phyloP scores from a whole-genome alignment of 2,888 invertebrate genomes.

The Crocallis elinguaria region DNA sequence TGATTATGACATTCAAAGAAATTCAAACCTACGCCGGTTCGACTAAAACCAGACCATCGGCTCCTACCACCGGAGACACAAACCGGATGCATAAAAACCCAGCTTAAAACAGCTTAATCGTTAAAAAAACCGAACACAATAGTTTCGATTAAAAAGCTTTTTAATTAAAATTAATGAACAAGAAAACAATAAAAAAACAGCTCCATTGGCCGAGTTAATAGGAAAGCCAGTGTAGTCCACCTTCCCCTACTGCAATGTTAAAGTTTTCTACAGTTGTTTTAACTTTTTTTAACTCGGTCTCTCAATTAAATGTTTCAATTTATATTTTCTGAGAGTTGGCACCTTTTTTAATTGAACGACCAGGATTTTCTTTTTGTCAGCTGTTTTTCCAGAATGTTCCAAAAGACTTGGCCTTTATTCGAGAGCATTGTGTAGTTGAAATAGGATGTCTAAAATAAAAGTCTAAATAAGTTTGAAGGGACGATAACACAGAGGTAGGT shows the following conservation, averaged over 20 bases:
- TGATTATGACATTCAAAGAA: too few relatives aligned
- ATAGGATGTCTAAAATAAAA: too few relatives aligned
- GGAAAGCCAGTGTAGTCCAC: conserved; percentile 25
- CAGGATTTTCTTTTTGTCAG: conserved; percentile 32
- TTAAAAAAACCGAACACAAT: not conserved
- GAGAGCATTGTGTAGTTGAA: too few relatives aligned
- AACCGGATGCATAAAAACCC: too few relatives aligned
- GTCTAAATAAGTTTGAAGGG: too few relatives aligned
- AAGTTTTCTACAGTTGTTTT: conserved; percentile 21
- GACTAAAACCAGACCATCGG: too few relatives aligned
- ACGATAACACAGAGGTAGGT: too few relatives aligned
- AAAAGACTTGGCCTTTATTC: too few relatives aligned
- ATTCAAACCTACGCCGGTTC: too few relatives aligned
- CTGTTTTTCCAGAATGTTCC: conserved; percentile 15
- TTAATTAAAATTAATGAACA: conserved; percentile 43
- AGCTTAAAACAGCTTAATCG: not conserved
- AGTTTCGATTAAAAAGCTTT: conserved; percentile 17
- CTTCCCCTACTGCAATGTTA: conserved; percentile 22
- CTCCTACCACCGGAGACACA: too few relatives aligned
- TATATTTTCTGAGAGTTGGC: conserved; percentile 39
- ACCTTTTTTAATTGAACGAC: conserved; percentile 45
- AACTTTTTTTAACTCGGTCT: conserved; percentile 36
- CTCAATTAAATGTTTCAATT: conserved; percentile 49
- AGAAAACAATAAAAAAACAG: conserved; percentile 30
- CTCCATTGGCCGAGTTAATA: conserved; percentile 44